Evolutionary conservation across 2,113 vertebrate genomes (phyloP), one percentile per base, ranked within the genome.

Genomic region (Chaetops frenatus): DNA sequence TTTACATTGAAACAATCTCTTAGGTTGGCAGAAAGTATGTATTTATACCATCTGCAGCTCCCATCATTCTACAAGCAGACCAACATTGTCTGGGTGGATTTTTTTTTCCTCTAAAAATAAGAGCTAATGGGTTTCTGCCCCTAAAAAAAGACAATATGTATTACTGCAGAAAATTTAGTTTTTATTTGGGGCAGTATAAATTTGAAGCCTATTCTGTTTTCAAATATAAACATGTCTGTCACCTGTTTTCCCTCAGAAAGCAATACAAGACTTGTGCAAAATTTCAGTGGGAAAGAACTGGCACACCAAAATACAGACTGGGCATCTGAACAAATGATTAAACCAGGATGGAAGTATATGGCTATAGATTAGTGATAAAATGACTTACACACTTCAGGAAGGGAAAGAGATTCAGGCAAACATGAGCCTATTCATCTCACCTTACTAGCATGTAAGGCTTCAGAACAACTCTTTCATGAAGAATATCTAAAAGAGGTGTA

Each of bases 21-120:
- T 31, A 40, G 38, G 44, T 18, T 93, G 76, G 95, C 33, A 71
- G 94, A 79, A 8, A 3, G 42, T 56, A 61, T 8, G 12, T 56
- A 86, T 86, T 94, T 78, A 83, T 38, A 66, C 61, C 91, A 86
- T 74, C 62, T 74, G 67, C 92, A 81, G 66, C 56, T 93, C 69
- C 51, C 35, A 81, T 53, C 67, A 56, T 48, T 86, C 67, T 71
- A 90, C 48, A 50, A 88, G 72, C 60, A 93, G 40, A 72, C n/a
- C 85, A 86, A 27, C 0, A 5, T 45, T 78, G 35, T 77, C 90
- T 73, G 72, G n/a, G 20, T 74, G n/a, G 44, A 83, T 33, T 45
- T 64, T 74, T 40, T 87, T 88, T 86, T 88, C 40, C 44, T 86
- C 79, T 72, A 88, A 92, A 92, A 93, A 78, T 60, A 92, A n/a